Percentiles rank a stretch among this genome's conserved stretches.
phyloP scores from a whole-genome alignment of 2,797 vertebrate species.

The Kryptopterus vitreolus region DNA sequence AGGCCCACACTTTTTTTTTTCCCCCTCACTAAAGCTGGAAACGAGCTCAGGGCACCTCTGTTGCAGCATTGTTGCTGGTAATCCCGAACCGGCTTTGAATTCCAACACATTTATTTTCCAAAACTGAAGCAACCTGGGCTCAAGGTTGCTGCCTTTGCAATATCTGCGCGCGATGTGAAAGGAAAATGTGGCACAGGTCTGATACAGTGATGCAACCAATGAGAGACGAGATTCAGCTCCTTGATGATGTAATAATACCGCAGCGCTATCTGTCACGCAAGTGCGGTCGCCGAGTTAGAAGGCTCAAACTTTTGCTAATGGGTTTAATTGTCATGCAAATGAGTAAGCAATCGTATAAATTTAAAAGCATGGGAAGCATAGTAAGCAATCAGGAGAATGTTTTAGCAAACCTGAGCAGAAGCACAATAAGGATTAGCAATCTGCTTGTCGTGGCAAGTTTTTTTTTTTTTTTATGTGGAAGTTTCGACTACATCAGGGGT shows the following conservation, averaged over 20 bases:
- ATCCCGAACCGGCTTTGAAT: conserved; percentile 46
- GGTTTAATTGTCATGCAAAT: conserved; percentile 28
- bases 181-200: conserved; percentile 7
- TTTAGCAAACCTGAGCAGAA: background rate
- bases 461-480: background rate
- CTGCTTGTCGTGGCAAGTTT: background rate
- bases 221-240: conserved; percentile 1
- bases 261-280: background rate
- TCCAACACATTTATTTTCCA: conserved; percentile 33
- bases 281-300: background rate
- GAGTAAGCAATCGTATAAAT: background rate
- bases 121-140: conserved; percentile 24
- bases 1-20: background rate
- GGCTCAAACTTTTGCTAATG: background rate
- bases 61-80: conserved; percentile 42
- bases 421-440: conserved; percentile 20
- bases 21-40: conserved; percentile 27
- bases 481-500: background rate
- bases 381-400: background rate
- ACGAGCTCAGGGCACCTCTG: conserved; percentile 33
- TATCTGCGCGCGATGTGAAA: background rate
- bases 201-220: background rate
- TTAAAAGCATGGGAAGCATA: background rate
- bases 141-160: conserved; percentile 27
- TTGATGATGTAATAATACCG: conserved; percentile 5